Conservation (phyloP, 1,140 invertebrate species). For the Caenorhabditis inopinata region DNA sequence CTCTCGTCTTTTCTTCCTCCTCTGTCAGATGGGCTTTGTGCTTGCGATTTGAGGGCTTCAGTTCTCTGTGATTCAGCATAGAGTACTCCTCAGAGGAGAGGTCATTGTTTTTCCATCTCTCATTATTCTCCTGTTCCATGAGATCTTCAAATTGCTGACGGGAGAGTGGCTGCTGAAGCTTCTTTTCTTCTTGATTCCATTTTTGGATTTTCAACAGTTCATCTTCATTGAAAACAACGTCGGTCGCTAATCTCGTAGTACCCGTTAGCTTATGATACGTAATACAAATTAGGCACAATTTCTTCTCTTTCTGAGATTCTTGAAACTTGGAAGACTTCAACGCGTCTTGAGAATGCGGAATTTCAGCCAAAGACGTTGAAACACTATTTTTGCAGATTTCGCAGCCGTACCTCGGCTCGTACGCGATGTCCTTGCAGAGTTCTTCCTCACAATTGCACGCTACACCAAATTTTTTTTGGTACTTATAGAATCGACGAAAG, state of each 20-base stretch:
- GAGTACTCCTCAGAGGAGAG: background rate
- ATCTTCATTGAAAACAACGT: background rate
- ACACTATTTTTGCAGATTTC: background rate
- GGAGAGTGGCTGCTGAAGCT: background rate
- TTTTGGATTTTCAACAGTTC: background rate
- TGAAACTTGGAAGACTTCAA: too few species aligned
- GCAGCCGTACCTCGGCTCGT: background rate
- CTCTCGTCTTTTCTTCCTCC: background rate
- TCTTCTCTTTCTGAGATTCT: too few species aligned
- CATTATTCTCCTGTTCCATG: background rate
- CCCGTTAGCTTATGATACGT: background rate
- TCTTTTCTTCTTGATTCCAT: background rate
- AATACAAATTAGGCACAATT: background rate
- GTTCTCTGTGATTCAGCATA: background rate
- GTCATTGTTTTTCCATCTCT: background rate
- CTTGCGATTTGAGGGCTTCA: background rate
- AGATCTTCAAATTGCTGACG: background rate
- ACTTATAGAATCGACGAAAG: background rate
- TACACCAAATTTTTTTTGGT: too few species aligned
- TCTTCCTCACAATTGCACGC: too few species aligned
- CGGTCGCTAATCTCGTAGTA: background rate
- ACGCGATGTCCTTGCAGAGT: background rate
- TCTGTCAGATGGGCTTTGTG: background rate
- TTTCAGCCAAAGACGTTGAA: too few species aligned
- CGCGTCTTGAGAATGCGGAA: too few species aligned